Base-by-base conservation (phyloP, 2,113 vertebrate species). In the Periophthalmus modestus region DNA sequence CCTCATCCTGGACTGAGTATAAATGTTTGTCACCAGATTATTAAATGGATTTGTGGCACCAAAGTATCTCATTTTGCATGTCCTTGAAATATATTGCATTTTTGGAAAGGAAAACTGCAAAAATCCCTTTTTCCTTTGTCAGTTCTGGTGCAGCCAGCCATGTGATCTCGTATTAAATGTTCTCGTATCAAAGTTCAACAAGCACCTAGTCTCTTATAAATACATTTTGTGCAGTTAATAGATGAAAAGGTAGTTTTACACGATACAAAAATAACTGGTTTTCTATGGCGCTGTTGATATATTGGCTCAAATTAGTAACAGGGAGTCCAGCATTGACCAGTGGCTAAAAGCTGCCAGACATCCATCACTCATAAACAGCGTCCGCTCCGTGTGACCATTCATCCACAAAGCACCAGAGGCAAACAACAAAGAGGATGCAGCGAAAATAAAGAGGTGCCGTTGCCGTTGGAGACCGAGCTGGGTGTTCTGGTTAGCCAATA, bases 401-500 rank as follows among this genome's bases (percentile, higher is more conserved):
- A 72, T 79, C 84, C 75, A 66, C 66, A 74, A 68, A 79, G 68
- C 10, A 68, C 72, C 63, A 54, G 74, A 65, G 14, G 65, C 72
- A 55, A 82, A 66, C 68, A 82, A 79, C 59, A 77, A 79, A 57
- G 28, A 68, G 76, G 21, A 68, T 67, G 59, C 66, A 63, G 71
- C 23, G 13, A 50, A 73, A 74, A 72, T 80, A 59, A 71, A 71
- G 73, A 68, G 76, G 68, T 14, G 21, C 28, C 66, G 61, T 80
- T 77, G 7, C 61, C 24, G 7, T 16, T 66, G 69, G 74, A 78
- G 73, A 72, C 74, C 18, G 18, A 73, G 69, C 77, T 71, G 78
- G 85, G 73, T 73, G 80, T 84, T 82, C 62, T 72, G 55, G 39
- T 16, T 69, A 28, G 84, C 83, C 86, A 73, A 87, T 72, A 84